Base-by-base conservation (phyloP, 2,113 vertebrate species). In the Amia ocellicauda region DNA sequence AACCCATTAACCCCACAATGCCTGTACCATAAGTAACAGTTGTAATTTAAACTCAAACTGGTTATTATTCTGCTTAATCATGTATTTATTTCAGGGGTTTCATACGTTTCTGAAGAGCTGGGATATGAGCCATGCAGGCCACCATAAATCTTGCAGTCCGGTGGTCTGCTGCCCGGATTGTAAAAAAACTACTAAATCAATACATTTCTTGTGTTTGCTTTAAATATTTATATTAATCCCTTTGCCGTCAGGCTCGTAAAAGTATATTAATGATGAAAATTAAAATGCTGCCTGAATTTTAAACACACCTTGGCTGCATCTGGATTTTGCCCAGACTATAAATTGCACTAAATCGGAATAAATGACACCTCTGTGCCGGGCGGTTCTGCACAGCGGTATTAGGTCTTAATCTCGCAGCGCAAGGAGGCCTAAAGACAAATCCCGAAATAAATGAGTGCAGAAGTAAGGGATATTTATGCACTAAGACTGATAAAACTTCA, bases 191-290 rank as follows among this genome's bases (percentile, higher is more conserved):
- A 60, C 75, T 73, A 80, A 76, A 83, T 83, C 73, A 74, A 54
- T 71, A 74, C 71, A 71, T 78, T 36, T 81, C 74, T 64, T 72
- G 61, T 69, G 72, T 71, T 78, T 72, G 78, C 78, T 83, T 83
- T 74, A 82, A 84, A 84, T 80, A 83, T 83, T 83, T 59, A 82
- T 74, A 82, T 72, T 60, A 70, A 69, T 71, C 73, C 73, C 20
- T 3, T 60, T 76, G 80, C 80, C 72, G 71, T 74, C 27, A 53
- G 69, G 55, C 70, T 72, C 81, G 75, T 83, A 81, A 83, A 81
- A 69, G 68, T 75, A 75, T 85, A 83, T 85, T 86, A 83, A 80
- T 80, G 69, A 22, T 69, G 77, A 68, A 72, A 78, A 53, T 69
- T 64, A 67, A 72, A 78, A 78, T 71, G 71, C 67, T 76, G 75